phyloP scores from a whole-genome alignment of 2,888 invertebrate genomes.

The Spodoptera exigua region DNA sequence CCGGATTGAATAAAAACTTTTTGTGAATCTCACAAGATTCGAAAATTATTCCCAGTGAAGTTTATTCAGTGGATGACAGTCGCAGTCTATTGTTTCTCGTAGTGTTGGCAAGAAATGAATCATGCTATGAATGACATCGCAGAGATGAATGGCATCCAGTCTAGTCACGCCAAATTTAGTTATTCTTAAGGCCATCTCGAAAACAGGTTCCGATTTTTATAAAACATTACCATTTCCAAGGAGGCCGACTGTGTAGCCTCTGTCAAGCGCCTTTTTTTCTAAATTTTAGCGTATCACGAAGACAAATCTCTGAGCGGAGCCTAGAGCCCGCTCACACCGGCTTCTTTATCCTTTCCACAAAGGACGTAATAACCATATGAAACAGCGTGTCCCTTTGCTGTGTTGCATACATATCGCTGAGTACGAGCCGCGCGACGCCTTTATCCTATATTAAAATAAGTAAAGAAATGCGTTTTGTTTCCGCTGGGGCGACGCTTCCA shows the following conservation, averaged over 20 bases:
- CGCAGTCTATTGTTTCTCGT: slow-evolving; percentile 54
- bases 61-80: slow-evolving; percentile 41
- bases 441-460: slow-evolving; percentile 83
- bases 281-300: slow-evolving; percentile 87
- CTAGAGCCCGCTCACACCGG: slow-evolving; percentile 76
- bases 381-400: slow-evolving; percentile 86
- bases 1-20: slow-evolving; percentile 38
- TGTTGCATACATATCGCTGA: slow-evolving; percentile 85
- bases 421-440: slow-evolving; percentile 68
- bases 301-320: slow-evolving; percentile 82
- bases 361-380: slow-evolving; percentile 89
- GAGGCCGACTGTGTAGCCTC: slow-evolving; percentile 73
- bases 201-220: slow-evolving; percentile 78
- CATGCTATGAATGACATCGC: slow-evolving; percentile 70
- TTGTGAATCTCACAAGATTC: slow-evolving; percentile 38
- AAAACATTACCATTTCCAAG: slow-evolving; percentile 82
- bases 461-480: slow-evolving; percentile 86
- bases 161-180: slow-evolving; percentile 79
- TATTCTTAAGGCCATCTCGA: slow-evolving; percentile 68
- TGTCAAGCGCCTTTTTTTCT: slow-evolving; percentile 69
- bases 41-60: slow-evolving; percentile 38
- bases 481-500: slow-evolving; percentile 77
- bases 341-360: slow-evolving; percentile 84
- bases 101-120: slow-evolving; percentile 65
- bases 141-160: slow-evolving; percentile 78